phyloP scores from a whole-genome alignment of 2,113 vertebrate species.

The Okapia johnstoni region DNA sequence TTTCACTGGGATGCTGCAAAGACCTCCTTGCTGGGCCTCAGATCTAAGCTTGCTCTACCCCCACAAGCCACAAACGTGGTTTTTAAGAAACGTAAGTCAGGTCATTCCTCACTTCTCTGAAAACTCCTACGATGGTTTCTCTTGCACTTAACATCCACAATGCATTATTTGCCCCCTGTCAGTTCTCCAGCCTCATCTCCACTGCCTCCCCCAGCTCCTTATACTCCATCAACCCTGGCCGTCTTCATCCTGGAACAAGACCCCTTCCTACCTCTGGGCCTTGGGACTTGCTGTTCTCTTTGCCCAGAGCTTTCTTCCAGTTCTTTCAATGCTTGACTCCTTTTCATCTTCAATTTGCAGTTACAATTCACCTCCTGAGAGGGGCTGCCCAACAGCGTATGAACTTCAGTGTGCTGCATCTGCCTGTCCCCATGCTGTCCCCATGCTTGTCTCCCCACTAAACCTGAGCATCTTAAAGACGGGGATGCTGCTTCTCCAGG shows the following conservation, averaged over 20 bases:
- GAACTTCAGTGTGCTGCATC: not conserved
- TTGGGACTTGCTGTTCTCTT: not conserved
- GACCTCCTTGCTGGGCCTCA: not conserved
- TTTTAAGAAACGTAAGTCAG: not conserved
- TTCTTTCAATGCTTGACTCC: not conserved
- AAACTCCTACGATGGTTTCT: accelerated
- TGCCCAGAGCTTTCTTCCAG: not conserved
- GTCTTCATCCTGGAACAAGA: not conserved
- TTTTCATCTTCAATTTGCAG: not conserved
- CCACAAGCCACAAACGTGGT: not conserved
- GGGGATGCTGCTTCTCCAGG: not conserved
- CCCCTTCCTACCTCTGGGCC: not conserved
- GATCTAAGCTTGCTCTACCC: not conserved
- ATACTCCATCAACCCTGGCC: not conserved
- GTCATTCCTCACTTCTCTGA: not conserved
- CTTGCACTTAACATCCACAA: not conserved
- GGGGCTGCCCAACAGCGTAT: accelerated
- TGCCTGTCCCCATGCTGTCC: accelerated
- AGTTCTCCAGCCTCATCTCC: not conserved
- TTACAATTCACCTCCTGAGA: not conserved
- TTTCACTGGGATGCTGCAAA: not conserved
- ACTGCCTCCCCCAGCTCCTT: not conserved
- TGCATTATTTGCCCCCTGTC: not conserved
- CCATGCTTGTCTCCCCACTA: accelerated
- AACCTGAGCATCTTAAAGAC: not conserved